Conservation (phyloP, 2,113 vertebrate species). For the Pontoporia blainvillei region DNA sequence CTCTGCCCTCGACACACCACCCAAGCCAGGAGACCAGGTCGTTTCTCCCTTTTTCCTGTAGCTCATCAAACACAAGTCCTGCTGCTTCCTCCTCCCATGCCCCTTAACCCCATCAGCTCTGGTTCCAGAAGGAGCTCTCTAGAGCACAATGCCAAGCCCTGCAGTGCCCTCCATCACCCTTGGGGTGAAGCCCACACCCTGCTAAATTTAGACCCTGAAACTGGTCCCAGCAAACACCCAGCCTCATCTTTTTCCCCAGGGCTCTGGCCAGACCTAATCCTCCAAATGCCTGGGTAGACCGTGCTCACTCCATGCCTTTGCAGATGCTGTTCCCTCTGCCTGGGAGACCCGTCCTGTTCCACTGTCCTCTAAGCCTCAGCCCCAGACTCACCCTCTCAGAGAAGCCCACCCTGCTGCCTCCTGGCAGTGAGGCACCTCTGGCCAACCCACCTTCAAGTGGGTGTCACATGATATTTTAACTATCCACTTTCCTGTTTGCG, state of each 20-base stretch:
- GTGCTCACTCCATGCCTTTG: not conserved
- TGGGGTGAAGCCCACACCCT: not conserved
- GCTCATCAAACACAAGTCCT: not conserved
- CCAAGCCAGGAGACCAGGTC: not conserved
- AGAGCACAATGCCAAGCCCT: not conserved
- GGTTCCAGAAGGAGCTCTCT: not conserved
- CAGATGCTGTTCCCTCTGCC: not conserved
- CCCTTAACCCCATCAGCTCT: too few species aligned
- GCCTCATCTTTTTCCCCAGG: not conserved
- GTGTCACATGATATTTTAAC: rapidly evolving
- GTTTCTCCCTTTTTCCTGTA: not conserved
- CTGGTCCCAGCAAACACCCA: too few species aligned
- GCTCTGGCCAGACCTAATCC: not conserved
- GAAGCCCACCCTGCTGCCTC: not conserved
- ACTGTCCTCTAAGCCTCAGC: not conserved
- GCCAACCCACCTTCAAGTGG: rapidly evolving
- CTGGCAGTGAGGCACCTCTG: not conserved
- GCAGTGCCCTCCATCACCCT: not conserved
- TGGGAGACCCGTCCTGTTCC: not conserved
- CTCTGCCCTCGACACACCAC: rapidly evolving
- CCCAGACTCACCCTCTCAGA: not conserved
- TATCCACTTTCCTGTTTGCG: not conserved
- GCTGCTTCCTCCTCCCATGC: not conserved
- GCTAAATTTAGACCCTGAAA: not conserved
- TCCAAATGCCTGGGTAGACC: not conserved